phyloP scores from a whole-genome alignment of 2,888 invertebrate genomes.

The Bombylius discolor region DNA sequence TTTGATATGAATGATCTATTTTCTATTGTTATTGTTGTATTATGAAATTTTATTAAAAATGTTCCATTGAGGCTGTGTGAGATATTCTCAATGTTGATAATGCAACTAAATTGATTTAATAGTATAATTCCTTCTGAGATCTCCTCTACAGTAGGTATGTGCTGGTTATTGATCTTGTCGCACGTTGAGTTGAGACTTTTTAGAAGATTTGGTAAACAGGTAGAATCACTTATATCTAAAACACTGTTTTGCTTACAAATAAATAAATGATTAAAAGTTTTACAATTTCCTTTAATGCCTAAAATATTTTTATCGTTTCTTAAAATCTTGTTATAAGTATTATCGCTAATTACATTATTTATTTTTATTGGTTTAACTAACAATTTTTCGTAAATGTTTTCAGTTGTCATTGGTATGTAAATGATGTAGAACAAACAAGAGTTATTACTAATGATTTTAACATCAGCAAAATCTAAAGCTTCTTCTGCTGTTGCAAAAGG shows the following conservation, averaged over 20 bases:
- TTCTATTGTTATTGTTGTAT: conserved; percentile 6
- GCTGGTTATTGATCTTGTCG: conserved; percentile 7
- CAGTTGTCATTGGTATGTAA: conserved; percentile 12
- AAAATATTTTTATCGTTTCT: conserved; percentile 9
- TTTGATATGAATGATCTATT: conserved; percentile 5
- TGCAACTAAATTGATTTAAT: conserved; percentile 6
- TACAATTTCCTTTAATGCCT: conserved; percentile 10
- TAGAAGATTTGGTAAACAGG: conserved; percentile 12
- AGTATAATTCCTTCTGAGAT: conserved; percentile 1
- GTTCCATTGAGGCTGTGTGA: no score
- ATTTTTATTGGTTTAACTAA: conserved; percentile 11
- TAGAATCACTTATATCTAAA: conserved; percentile 8
- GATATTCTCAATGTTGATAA: neutral
- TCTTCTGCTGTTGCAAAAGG: conserved; percentile 14
- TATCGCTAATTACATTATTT: conserved; percentile 6
- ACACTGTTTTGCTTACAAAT: conserved; percentile 10
- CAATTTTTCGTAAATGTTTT: conserved; percentile 9
- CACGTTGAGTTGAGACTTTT: conserved; percentile 10
- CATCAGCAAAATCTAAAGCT: conserved; percentile 14
- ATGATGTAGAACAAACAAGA: conserved; percentile 14
- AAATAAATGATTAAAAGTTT: conserved; percentile 8
- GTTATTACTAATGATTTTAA: conserved; percentile 14
- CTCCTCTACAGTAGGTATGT: conserved; percentile 4
- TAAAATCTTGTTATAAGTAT: conserved; percentile 2
- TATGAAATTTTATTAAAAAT: conserved; percentile 12